Evolutionary conservation across 2,888 invertebrate species (phyloP), one percentile per base, ranked within the genome.

Genomic region (Aporophyla lueneburgensis): DNA sequence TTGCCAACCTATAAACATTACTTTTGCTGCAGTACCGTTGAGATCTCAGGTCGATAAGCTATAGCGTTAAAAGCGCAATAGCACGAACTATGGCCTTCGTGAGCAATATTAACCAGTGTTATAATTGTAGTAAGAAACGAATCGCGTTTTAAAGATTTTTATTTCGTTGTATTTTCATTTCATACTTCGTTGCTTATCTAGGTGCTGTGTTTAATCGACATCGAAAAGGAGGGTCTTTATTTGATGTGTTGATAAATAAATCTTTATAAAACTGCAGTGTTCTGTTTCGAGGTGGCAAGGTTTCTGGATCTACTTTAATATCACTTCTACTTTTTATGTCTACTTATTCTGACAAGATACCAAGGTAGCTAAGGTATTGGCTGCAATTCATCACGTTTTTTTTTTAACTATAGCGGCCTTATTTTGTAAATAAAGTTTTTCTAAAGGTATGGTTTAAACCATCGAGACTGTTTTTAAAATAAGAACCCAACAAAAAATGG

Each of bases 21-120:
- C 63, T 85, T 88, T 88, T 85, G 87, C 87, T 85, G 88, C 85
- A 87, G 77, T 83, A 72, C 84, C 76, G 74, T 76, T 67, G 77
- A 85, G 85, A 86, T 87, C 72, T 70, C n/a, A 43, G 82, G 76
- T 65, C 75, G 89, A 90, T 89, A 89, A 86, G 81, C 69, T 71
- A 54, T 73, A 76, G 87, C 89, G 85, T 79, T 90, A 89, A 90
- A 90, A 89, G 90, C 90, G 83, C 90, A 90, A 88, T 75, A 72
- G 86, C 89, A 89, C 88, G 89, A 87, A 88, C 81, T 76, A 54
- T 67, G 40, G 69, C 78, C 76, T 87, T 85, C 88, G 84, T 85
- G 83, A 80, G 63, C 85, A 80, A 86, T 86, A 86, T 84, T 85
- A 84, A 76, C 82, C 66, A 83, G 83, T 86, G 87, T 86, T 78